Percentiles rank a stretch among this genome's conserved stretches.
Evolutionary conservation across 2,113 vertebrate species (phyloP).

Genomic region (Callithrix jacchus): DNA sequence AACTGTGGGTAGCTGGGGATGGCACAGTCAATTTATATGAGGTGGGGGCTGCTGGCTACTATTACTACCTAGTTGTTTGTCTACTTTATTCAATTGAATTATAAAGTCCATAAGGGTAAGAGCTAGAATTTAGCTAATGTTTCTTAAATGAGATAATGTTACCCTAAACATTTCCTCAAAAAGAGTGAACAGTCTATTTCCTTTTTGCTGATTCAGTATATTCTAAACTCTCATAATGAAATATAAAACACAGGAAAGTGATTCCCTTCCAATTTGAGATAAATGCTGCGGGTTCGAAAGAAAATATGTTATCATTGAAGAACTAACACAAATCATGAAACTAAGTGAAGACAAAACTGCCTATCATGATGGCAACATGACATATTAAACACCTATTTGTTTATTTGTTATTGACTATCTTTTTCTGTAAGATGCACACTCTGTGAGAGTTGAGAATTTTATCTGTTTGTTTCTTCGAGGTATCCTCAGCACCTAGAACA

Average conservation of each 20-base stretch:
- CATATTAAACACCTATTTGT: not conserved
- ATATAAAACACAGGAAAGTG: not conserved
- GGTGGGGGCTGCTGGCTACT: not conserved
- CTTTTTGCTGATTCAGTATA: not conserved
- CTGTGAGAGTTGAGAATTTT: not conserved
- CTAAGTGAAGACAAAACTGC: not conserved
- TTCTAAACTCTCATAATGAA: slow-evolving; percentile 15
- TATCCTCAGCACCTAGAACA: not conserved
- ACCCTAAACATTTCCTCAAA: slow-evolving; percentile 13
- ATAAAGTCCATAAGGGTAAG: not conserved
- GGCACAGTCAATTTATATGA: not conserved
- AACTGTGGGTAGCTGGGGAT: not conserved
- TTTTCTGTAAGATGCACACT: not conserved
- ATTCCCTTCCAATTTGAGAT: not conserved
- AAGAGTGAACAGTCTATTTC: not conserved
- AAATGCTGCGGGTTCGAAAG: not conserved
- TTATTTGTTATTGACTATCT: slow-evolving; percentile 26
- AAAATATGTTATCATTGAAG: not conserved
- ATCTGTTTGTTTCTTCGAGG: not conserved
- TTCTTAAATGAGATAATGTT: slow-evolving; percentile 32
- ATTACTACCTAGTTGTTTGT: not conserved
- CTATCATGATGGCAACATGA: not conserved
- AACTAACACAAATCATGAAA: slow-evolving; percentile 7
- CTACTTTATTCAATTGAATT: slow-evolving; percentile 13
- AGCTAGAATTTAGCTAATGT: slow-evolving; percentile 1